Conservation (phyloP, 2,888 invertebrate genomes). For the Trichacis sp. region DNA sequence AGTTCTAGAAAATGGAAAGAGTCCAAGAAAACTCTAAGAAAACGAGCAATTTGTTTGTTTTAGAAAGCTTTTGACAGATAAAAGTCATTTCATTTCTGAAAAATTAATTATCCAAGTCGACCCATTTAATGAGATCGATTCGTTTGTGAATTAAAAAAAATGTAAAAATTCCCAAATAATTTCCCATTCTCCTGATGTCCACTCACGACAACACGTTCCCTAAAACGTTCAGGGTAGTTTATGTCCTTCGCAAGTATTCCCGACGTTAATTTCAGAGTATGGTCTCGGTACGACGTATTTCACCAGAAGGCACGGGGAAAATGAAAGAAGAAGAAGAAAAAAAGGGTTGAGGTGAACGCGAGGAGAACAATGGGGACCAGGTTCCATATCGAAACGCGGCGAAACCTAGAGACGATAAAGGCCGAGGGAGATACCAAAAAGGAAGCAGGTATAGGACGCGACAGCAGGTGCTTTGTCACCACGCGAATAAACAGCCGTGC, state of each 20-base stretch:
- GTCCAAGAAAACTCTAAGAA: too few species aligned
- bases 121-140: too few species aligned
- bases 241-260: neutral
- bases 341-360: slow-evolving; percentile 36
- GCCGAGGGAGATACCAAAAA: slow-evolving; percentile 42
- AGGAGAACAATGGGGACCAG: slow-evolving; percentile 58
- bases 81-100: too few species aligned
- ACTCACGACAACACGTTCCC: too few species aligned
- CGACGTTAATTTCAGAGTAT: slow-evolving; percentile 29
- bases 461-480: slow-evolving; percentile 69
- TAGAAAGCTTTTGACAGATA: too few species aligned
- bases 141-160: too few species aligned
- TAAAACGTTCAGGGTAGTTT: slow-evolving; percentile 3
- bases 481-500: slow-evolving; percentile 61
- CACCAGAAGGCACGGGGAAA: slow-evolving; percentile 34
- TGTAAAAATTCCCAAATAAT: too few species aligned
- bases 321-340: slow-evolving; percentile 22
- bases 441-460: slow-evolving; percentile 51
- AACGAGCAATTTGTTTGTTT: too few species aligned
- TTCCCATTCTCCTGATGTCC: too few species aligned
- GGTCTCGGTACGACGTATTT: slow-evolving; percentile 20
- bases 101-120: too few species aligned
- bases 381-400: slow-evolving; percentile 57
- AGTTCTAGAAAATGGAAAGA: too few species aligned
- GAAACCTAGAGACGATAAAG: slow-evolving; percentile 45